Percentiles rank a stretch among this genome's conserved stretches.
These are phyloP conservation scores for Electrona antarctica DNA, from an alignment of 2,113 vertebrate genomes.

Conservation along the genomic window DNA sequence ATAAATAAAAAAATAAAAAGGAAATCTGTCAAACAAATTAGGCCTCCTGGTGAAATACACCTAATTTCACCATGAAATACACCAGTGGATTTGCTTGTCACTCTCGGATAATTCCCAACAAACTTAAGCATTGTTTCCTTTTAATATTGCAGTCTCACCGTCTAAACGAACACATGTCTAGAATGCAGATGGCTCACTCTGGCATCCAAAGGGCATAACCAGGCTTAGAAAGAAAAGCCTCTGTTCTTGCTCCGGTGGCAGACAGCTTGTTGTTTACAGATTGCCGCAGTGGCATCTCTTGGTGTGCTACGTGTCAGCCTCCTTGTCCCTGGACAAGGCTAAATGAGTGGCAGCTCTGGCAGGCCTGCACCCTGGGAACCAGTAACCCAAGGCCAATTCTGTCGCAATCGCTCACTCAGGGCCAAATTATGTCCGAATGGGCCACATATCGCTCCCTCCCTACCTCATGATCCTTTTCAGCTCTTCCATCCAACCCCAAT, in stretches of 20 bases:
- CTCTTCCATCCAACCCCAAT: too few species aligned
- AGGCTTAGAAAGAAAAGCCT: background rate
- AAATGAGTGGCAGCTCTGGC: background rate
- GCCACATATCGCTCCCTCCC: conserved; percentile 2
- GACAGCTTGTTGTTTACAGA: background rate
- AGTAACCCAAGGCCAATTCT: background rate
- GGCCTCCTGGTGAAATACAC: background rate
- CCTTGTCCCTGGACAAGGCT: background rate
- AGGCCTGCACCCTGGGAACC: background rate
- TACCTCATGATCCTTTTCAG: background rate
- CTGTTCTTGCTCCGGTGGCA: background rate
- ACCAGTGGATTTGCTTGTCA: background rate
- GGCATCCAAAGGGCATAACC: background rate
- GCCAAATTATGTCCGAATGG: too few species aligned
- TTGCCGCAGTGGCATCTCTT: background rate
- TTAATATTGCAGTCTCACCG: background rate
- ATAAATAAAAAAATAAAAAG: too few species aligned
- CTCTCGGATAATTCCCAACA: background rate
- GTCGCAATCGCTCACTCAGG: background rate
- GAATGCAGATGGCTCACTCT: background rate
- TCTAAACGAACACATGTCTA: background rate
- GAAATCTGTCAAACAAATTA: background rate
- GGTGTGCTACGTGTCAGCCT: background rate
- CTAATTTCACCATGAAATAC: background rate
- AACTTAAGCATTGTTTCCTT: background rate